phyloP scores from a whole-genome alignment of 1,140 invertebrate genomes.

The Schlechtendalia chinensis region DNA sequence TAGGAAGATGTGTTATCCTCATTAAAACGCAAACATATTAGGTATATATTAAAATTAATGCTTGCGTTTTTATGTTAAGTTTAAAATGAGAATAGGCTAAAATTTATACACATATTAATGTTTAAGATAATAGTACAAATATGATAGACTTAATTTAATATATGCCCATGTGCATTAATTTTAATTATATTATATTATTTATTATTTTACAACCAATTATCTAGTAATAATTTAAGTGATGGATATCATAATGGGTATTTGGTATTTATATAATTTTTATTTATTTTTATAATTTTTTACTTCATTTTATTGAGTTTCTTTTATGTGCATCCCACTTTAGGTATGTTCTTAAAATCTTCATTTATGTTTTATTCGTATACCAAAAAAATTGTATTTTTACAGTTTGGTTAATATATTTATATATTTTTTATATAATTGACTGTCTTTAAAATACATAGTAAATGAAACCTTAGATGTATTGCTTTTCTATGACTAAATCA shows the following conservation, averaged over 20 bases:
- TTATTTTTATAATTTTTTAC: slow-evolving; percentile 37
- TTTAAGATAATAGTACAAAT: slow-evolving; percentile 23
- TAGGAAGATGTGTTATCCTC: slow-evolving; percentile 11
- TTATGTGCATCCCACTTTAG: neutral
- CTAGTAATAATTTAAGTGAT: neutral
- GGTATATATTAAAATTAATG: slow-evolving; percentile 34
- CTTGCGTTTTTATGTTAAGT: slow-evolving; percentile 32
- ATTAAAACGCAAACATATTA: neutral
- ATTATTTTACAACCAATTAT: slow-evolving; percentile 19
- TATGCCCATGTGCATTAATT: slow-evolving; percentile 8
- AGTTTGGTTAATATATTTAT: neutral
- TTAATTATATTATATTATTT: slow-evolving; percentile 31
- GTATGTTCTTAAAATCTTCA: neutral
- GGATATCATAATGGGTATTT: neutral
- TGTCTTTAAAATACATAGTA: slow-evolving; percentile 10
- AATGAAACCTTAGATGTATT: slow-evolving; percentile 22
- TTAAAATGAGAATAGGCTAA: slow-evolving; percentile 26
- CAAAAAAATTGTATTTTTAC: slow-evolving; percentile 15
- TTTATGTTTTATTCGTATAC: neutral
- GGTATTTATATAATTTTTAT: slow-evolving; percentile 28
- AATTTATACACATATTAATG: slow-evolving; percentile 33
- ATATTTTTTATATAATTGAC: neutral
- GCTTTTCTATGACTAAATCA: neutral
- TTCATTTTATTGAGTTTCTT: neutral
- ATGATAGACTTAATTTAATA: slow-evolving; percentile 4